Conservation (phyloP, 2,113 vertebrate species). For the Tiliqua scincoides region DNA sequence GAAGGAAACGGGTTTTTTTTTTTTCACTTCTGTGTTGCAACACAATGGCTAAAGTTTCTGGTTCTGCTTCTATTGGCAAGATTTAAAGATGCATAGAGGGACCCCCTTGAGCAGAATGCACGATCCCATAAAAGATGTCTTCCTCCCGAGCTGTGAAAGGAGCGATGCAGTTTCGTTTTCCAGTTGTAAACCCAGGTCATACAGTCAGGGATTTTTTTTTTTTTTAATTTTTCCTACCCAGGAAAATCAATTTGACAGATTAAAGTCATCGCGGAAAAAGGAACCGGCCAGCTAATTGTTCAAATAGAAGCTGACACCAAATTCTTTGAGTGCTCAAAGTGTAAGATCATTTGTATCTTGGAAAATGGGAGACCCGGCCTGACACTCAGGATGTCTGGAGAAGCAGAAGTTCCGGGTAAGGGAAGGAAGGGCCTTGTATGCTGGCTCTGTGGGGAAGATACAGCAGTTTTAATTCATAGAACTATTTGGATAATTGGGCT, state of each 20-base stretch:
- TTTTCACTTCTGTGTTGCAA: slow-evolving; percentile 34
- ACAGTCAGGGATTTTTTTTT: slow-evolving; percentile 30
- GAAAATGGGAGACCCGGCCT: not conserved
- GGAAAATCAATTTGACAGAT: slow-evolving; percentile 53
- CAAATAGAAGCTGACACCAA: slow-evolving; percentile 16
- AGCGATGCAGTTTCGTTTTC: slow-evolving; percentile 47
- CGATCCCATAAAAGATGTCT: slow-evolving; percentile 44
- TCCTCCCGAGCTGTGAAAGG: slow-evolving; percentile 24
- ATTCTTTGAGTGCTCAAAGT: slow-evolving; percentile 22
- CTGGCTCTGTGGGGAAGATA: too few relatives aligned
- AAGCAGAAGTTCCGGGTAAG: not conserved
- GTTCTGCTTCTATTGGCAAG: slow-evolving; percentile 8
- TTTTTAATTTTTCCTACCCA: slow-evolving; percentile 55
- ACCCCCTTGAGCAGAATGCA: slow-evolving; percentile 7
- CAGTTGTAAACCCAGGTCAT: slow-evolving; percentile 56
- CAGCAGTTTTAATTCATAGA: too few relatives aligned
- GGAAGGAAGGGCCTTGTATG: not conserved
- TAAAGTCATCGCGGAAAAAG: slow-evolving; percentile 51
- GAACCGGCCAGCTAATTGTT: slow-evolving; percentile 42
- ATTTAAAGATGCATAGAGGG: slow-evolving; percentile 26
- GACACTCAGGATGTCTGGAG: not conserved
- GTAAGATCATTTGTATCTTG: slow-evolving; percentile 2
- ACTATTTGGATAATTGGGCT: not conserved
- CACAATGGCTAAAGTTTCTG: slow-evolving; percentile 26
- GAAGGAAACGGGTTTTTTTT: not conserved